Percentiles rank a stretch among this genome's conserved stretches.
These are phyloP conservation scores for Noctua janthina DNA, from an alignment of 2,888 invertebrate genomes.

Conservation along the genomic window DNA sequence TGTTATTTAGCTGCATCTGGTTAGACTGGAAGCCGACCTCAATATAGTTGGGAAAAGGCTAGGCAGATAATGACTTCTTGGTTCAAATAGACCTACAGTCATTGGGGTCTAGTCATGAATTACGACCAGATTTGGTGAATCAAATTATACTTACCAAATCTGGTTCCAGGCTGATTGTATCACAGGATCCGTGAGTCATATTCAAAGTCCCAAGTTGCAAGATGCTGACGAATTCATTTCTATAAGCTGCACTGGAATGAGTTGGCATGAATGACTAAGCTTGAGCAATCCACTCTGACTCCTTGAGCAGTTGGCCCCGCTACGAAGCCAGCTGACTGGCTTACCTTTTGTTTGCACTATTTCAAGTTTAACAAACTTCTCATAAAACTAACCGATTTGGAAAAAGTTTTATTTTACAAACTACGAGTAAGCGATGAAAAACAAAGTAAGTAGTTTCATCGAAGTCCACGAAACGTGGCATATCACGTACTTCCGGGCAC, in stretches of 20 bases:
- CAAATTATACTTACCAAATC: constrained; percentile 10
- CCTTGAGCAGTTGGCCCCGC: no score
- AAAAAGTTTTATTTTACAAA: not conserved
- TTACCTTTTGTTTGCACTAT: no score
- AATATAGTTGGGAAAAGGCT: not conserved
- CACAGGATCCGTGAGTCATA: constrained; percentile 13
- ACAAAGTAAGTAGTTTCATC: no score
- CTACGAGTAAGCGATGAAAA: no score
- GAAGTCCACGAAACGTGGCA: not conserved
- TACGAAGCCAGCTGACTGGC: not conserved
- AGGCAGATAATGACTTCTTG: not conserved
- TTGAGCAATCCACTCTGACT: not conserved
- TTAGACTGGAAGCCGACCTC: not conserved
- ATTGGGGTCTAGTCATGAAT: constrained; percentile 6
- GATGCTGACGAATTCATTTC: not conserved
- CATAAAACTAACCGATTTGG: not conserved
- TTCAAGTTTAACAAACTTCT: no score
- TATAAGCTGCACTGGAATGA: not conserved
- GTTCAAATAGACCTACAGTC: not conserved
- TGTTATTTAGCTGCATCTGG: no score
- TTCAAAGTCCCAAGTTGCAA: not conserved
- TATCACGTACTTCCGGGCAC: not conserved
- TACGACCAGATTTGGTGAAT: constrained; percentile 18
- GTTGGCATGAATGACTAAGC: not conserved
- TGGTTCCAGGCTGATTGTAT: constrained; percentile 10